These are phyloP conservation scores for Clitarchus hookeri DNA, from an alignment of 2,888 invertebrate species.

Conservation along the genomic window DNA sequence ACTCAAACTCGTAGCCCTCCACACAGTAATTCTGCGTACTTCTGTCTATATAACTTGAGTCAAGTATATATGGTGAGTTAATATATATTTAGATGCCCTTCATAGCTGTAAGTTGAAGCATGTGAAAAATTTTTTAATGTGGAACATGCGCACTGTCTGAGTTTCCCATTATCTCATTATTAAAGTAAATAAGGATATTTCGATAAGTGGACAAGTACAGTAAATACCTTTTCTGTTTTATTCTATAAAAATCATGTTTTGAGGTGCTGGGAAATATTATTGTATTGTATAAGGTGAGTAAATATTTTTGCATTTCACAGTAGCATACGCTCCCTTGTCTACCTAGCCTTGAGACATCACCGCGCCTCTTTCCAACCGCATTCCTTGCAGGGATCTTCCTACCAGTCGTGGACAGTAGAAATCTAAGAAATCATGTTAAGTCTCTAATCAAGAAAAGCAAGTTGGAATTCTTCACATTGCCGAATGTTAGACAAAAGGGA, in stretches of 20 bases:
- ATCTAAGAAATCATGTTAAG: too few relatives aligned
- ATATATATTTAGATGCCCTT: background rate
- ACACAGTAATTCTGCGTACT: background rate
- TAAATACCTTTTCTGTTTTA: background rate
- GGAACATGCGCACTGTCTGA: background rate
- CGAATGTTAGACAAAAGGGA: too few relatives aligned
- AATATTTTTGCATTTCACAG: too few relatives aligned
- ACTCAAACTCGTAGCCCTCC: background rate
- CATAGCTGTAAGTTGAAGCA: background rate
- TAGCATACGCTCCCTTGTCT: too few relatives aligned
- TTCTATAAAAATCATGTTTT: background rate
- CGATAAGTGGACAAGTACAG: background rate
- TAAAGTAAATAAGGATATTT: background rate
- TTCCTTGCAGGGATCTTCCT: too few relatives aligned
- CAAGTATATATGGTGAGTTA: background rate
- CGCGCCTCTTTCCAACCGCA: too few relatives aligned
- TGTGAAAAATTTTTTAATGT: background rate
- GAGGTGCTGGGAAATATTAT: background rate
- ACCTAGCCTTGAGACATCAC: too few relatives aligned
- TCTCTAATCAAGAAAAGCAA: too few relatives aligned
- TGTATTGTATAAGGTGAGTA: background rate
- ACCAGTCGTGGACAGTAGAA: too few relatives aligned
- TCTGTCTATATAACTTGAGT: background rate
- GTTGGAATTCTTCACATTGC: too few relatives aligned
- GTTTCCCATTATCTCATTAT: too few relatives aligned